Percentiles rank a stretch among this genome's conserved stretches.
Evolutionary conservation across 1,140 invertebrate genomes (phyloP).

Genomic region (Panulirus ornatus): DNA sequence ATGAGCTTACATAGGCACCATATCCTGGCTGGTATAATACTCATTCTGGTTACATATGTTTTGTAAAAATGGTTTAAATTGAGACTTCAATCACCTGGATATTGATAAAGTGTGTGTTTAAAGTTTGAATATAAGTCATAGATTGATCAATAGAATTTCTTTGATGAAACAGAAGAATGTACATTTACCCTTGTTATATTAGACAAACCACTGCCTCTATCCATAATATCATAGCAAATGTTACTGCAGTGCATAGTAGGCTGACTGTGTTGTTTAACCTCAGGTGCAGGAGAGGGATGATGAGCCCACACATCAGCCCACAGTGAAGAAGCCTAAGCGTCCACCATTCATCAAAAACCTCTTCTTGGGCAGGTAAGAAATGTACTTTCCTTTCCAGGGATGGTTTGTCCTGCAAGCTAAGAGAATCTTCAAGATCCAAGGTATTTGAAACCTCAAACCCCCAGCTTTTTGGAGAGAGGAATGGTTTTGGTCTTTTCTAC

Average conservation of each 20-base stretch:
- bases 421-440: background rate
- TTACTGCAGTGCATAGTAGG: background rate
- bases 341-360: conserved; percentile 71
- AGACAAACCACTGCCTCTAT: background rate
- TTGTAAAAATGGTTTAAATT: too few relatives aligned
- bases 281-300: conserved; percentile 37
- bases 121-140: background rate
- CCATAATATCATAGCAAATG: background rate
- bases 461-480: background rate
- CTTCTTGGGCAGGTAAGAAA: conserved; percentile 64
- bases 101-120: background rate
- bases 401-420: too few relatives aligned
- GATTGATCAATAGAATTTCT: background rate
- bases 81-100: too few relatives aligned
- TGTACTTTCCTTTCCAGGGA: too few relatives aligned
- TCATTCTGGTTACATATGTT: too few relatives aligned
- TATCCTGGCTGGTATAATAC: too few relatives aligned
- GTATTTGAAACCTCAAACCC: background rate
- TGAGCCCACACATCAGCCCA: background rate
- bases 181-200: background rate
- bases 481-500: background rate
- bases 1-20: too few relatives aligned
- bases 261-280: background rate
- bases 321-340: conserved; percentile 33
- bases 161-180: background rate